Evolutionary conservation across 2,797 vertebrate species (phyloP).

Genomic region (Anguilla obscura): DNA sequence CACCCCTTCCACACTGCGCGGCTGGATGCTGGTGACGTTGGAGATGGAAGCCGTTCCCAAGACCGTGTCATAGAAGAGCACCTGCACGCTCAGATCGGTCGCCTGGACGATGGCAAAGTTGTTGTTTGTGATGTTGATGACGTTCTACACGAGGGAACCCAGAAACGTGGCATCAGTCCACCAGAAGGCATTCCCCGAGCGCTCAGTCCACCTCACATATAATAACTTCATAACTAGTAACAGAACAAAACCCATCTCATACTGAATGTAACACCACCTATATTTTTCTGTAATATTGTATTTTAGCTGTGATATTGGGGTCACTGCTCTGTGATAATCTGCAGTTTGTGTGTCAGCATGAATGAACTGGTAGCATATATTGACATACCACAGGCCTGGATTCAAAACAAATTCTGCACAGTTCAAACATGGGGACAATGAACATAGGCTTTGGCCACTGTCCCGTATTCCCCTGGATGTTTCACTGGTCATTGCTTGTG

Average conservation of each 20-base stretch:
- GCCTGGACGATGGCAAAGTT: constrained; percentile 70
- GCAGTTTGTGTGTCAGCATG: neutral
- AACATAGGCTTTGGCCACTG: neutral
- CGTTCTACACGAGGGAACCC: constrained; percentile 56
- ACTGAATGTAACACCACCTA: neutral
- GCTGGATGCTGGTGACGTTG: constrained; percentile 57
- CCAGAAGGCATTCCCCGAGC: neutral
- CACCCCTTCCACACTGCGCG: constrained; percentile 66
- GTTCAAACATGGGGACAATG: neutral
- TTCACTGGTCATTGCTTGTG: neutral
- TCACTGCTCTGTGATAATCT: neutral
- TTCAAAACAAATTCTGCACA: neutral
- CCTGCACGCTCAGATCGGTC: constrained; percentile 64
- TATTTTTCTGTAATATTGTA: neutral
- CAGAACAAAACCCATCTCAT: neutral
- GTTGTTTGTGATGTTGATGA: constrained; percentile 73
- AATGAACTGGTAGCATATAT: neutral
- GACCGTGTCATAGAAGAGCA: constrained; percentile 66
- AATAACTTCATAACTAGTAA: neutral
- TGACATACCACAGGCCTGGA: neutral
- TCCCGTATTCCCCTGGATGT: neutral
- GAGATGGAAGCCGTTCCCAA: constrained; percentile 62
- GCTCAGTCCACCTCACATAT: neutral
- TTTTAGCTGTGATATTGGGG: neutral
- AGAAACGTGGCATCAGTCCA: neutral